Base-by-base conservation (phyloP, 2,113 vertebrate species). In the Drymodes brunneopygia region DNA sequence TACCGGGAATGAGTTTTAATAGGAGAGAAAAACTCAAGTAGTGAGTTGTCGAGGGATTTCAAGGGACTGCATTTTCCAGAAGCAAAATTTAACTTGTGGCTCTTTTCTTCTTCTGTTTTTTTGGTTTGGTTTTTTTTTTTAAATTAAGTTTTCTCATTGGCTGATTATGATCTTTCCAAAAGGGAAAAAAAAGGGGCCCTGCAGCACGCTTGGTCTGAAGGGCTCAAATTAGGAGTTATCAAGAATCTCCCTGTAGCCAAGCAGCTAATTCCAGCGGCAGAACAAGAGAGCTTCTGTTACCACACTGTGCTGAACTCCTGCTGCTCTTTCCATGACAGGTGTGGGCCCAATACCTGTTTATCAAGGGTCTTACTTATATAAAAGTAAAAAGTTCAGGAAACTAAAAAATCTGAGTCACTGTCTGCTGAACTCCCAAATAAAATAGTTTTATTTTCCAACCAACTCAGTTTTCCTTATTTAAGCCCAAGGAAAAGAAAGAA, bases 381-480 rank as follows among this genome's bases (percentile, higher is more conserved):
- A 97, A 96, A 92, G 62, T 90, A 93, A 97, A 97, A 97, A 89
- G 78, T 96, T 91, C 95, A 98, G 96, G 97, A 97, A 97, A 95
- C 94, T 96, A 92, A 97, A 88, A 97, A 97, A 97, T 97, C 96
- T 97, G 97, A 98, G 97, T 98, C 97, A 98, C 96, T 98, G 97
- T 98, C 97, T 98, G 92, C 93, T 96, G 54, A 97, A 97, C 81
- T 97, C 95, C 93, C 97, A 98, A 98, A 97, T 97, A 98, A 98
- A 98, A 97, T 97, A 97, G 95, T 95, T 97, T 91, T 92, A 70
- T 97, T 98, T 97, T 97, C 96, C 97, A 95, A 94, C 97, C 89
- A 97, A 94, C 93, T 15, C 64, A 95, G 51, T 96, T 97, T 97
- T 96, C 82, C 96, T 98, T 94, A 90, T 95, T 98, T 97, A 97